Conservation (phyloP, 2,888 invertebrate genomes). For the Gasteruption jaculator region DNA sequence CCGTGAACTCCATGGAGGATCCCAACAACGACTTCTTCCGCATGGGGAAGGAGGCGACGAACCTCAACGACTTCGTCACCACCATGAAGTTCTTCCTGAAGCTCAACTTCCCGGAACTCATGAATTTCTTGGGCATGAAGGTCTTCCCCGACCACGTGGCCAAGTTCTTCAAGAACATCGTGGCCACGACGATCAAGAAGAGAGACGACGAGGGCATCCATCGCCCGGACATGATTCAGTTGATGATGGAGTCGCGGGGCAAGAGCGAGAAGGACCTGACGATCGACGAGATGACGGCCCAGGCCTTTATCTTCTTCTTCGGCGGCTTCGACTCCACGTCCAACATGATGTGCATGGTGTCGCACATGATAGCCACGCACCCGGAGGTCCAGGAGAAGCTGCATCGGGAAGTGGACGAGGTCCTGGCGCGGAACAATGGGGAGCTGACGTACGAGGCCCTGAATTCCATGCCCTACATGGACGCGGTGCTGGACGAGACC, state of each 20-base stretch:
- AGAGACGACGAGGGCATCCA: constrained; percentile 23
- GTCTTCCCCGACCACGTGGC: constrained; percentile 11
- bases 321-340: constrained; percentile 38
- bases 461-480: constrained; percentile 55
- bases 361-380: constrained; percentile 31
- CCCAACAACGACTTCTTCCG: constrained; percentile 34
- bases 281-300: constrained; percentile 49
- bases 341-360: constrained; percentile 31
- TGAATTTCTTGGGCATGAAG: constrained; percentile 9
- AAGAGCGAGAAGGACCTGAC: constrained; percentile 20
- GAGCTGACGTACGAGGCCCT: constrained; percentile 49
- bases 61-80: constrained; percentile 15
- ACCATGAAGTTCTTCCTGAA: constrained; percentile 17
- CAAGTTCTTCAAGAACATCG: constrained; percentile 22
- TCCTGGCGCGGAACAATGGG: constrained; percentile 27
- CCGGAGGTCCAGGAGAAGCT: constrained; percentile 31
- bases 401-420: constrained; percentile 34
- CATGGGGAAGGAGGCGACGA: constrained; percentile 26
- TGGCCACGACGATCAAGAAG: constrained; percentile 16
- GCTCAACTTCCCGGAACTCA: constrained; percentile 13
- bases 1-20: constrained; percentile 31
- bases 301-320: constrained; percentile 48
- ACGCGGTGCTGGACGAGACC: constrained; percentile 52
- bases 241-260: constrained; percentile 33
- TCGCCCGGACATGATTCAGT: constrained; percentile 35